Conservation (phyloP, 2,797 vertebrate genomes). For the Diceros bicornis region DNA sequence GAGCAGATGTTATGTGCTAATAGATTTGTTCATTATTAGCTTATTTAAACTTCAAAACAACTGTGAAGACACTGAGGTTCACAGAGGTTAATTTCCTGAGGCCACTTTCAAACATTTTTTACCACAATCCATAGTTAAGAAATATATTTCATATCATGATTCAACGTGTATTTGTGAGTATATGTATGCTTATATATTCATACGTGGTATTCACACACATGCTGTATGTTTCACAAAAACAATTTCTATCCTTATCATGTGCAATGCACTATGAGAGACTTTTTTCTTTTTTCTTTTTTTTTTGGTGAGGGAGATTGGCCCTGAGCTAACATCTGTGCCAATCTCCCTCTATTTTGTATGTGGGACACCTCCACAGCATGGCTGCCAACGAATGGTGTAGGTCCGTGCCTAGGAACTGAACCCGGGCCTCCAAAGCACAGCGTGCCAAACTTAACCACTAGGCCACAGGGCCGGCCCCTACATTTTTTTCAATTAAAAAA, state of each 20-base stretch:
- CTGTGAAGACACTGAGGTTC: neutral
- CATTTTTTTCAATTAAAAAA: neutral
- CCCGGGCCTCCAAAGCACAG: too few species aligned
- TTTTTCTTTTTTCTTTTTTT: neutral
- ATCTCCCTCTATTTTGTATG: too few species aligned
- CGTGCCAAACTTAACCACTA: too few species aligned
- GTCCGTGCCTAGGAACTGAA: too few species aligned
- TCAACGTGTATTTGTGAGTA: neutral
- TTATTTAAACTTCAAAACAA: neutral
- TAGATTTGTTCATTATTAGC: neutral
- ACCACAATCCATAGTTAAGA: neutral
- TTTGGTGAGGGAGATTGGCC: neutral
- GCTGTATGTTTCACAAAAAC: neutral
- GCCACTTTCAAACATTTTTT: neutral
- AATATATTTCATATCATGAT: neutral
- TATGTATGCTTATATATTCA: neutral
- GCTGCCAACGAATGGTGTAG: too few species aligned
- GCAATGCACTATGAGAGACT: neutral
- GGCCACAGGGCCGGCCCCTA: too few species aligned
- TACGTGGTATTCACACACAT: too few species aligned
- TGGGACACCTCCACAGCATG: too few species aligned
- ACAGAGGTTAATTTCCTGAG: neutral
- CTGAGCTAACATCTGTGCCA: too few species aligned
- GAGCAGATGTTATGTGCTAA: neutral
- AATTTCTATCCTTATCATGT: neutral